These are phyloP conservation scores for Saturnia japonica DNA, from an alignment of 2,888 invertebrate genomes.

Conservation along the genomic window DNA sequence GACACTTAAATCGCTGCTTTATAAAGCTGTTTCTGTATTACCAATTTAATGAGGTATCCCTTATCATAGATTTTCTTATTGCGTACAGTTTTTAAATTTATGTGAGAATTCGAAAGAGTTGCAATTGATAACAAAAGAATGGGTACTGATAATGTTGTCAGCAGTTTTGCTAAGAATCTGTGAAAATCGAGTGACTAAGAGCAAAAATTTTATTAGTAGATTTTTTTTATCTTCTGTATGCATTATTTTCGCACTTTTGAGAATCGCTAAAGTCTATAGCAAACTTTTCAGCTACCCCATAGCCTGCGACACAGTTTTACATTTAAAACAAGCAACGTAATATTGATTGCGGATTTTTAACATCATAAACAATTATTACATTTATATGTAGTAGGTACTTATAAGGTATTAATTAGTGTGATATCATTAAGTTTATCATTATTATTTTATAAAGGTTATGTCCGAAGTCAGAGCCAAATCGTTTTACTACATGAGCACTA, in stretches of 20 bases:
- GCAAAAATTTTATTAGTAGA: background rate
- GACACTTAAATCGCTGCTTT: conserved; percentile 60
- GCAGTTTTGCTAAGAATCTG: background rate
- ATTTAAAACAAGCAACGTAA: background rate
- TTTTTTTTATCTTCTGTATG: background rate
- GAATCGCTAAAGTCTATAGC: background rate
- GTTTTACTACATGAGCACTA: too few relatives aligned
- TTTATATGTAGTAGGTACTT: too few relatives aligned
- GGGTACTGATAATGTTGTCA: background rate
- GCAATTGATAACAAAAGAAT: background rate
- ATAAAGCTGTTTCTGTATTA: background rate
- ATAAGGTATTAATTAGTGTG: too few relatives aligned
- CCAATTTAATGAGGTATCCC: background rate
- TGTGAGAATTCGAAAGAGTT: background rate
- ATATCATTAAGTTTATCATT: too few relatives aligned
- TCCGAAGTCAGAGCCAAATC: too few relatives aligned
- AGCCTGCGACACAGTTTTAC: background rate
- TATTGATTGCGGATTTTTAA: background rate
- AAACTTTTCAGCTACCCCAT: background rate
- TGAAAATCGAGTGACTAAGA: background rate
- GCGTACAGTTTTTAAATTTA: background rate
- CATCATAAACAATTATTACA: background rate
- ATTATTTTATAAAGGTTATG: too few relatives aligned
- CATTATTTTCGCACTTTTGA: background rate
- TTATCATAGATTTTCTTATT: background rate